A percentile compares a stretch with the other conserved stretches of the same genome.
Evolutionary conservation across 2,797 vertebrate species (phyloP).

Genomic region (Myoxocephalus aenaeus): DNA sequence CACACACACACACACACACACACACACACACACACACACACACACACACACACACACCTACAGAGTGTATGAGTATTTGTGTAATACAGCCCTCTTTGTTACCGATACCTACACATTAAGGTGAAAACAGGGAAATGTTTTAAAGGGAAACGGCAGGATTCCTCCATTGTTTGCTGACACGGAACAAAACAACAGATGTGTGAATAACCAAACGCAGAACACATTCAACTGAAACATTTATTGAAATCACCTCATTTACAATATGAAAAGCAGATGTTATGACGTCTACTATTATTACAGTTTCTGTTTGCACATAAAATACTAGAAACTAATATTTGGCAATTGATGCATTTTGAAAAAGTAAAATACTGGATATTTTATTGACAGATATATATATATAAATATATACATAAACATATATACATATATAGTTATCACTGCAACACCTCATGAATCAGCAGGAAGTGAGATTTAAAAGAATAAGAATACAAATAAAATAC

Average conservation of each 20-base stretch:
- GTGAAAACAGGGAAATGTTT: conserved; percentile 56
- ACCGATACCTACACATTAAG: conserved; percentile 69
- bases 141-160: conserved; percentile 49
- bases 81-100: conserved; percentile 62
- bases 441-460: neutral
- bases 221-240: conserved; percentile 56
- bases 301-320: neutral
- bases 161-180: conserved; percentile 53
- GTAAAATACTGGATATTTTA: conserved; percentile 8
- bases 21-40: conserved; percentile 24
- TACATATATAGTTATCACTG: too few species aligned
- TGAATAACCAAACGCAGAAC: conserved; percentile 58
- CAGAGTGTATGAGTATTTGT: conserved; percentile 65
- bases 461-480: neutral
- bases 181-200: conserved; percentile 40
- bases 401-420: too few species aligned
- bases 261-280: neutral
- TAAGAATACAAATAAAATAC: neutral
- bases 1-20: conserved; percentile 10
- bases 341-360: neutral
- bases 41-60: conserved; percentile 5
- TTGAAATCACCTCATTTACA: conserved; percentile 44
- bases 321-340: neutral
- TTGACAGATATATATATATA: neutral
- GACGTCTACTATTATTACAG: neutral